A percentile compares a stretch with the other conserved stretches of the same genome.
Conservation (phyloP, 53 echinoderm and acorn worm genomes). For the Luidia sarsii region DNA sequence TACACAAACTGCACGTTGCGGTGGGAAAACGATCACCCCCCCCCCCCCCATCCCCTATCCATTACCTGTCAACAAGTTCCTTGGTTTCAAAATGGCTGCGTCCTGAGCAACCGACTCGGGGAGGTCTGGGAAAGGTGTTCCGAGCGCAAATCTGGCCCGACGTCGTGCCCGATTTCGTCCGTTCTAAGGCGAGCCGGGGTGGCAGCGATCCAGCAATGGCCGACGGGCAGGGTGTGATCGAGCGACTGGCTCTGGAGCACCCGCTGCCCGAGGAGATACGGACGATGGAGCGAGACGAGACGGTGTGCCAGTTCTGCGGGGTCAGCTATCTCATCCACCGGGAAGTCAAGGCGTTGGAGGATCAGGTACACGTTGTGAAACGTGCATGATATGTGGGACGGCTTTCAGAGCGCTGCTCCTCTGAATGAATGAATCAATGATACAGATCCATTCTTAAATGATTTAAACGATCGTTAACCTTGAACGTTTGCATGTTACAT, state of each 20-base stretch:
- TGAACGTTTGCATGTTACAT: too few species aligned
- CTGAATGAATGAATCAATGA: too few species aligned
- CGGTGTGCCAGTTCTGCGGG: conserved; percentile 95
- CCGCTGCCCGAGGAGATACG: conserved; percentile 95
- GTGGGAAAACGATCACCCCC: too few species aligned
- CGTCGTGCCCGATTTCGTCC: too few species aligned
- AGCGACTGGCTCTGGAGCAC: conserved; percentile 91
- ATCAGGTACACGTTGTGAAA: conserved; percentile 58
- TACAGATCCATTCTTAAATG: too few species aligned
- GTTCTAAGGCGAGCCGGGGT: too few species aligned
- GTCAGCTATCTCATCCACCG: conserved; percentile 95
- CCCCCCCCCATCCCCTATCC: too few species aligned
- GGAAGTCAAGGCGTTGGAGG: conserved; percentile 85
- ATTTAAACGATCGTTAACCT: too few species aligned
- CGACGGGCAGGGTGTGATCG: conserved; percentile 59
- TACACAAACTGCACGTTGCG: conserved; percentile 24
- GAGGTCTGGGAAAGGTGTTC: too few species aligned
- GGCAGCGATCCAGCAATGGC: neutral
- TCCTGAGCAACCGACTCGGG: neutral
- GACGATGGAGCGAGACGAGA: conserved; percentile 78
- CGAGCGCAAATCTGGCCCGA: too few species aligned
- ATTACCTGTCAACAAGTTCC: conserved; percentile 46
- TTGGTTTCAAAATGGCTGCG: conserved; percentile 51
- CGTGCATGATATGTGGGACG: too few species aligned
- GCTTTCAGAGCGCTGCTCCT: too few species aligned